Conservation (phyloP, 2,797 vertebrate species). For the Coluber constrictor region DNA sequence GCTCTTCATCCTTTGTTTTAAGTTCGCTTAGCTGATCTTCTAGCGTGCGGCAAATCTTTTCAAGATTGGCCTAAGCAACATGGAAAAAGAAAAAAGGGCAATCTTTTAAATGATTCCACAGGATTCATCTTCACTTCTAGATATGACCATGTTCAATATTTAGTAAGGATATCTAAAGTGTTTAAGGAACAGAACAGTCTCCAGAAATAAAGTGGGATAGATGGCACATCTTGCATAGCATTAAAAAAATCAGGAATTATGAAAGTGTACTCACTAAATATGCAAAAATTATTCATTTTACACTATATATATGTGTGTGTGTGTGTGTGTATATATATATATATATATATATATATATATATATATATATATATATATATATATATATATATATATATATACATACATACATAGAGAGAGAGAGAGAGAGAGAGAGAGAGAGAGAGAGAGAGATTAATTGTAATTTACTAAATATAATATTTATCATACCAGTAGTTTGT, state of each 20-base stretch:
- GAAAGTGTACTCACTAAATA: neutral
- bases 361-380: too few relatives aligned
- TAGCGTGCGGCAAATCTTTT: conserved; percentile 81
- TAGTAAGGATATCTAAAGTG: neutral
- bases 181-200: neutral
- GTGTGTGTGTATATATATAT: too few relatives aligned
- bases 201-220: neutral
- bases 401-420: too few relatives aligned
- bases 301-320: too few relatives aligned
- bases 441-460: too few relatives aligned
- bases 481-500: neutral
- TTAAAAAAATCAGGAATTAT: neutral
- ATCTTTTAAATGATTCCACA: neutral
- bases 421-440: too few relatives aligned
- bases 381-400: too few relatives aligned
- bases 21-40: conserved; percentile 86
- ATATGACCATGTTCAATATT: neutral
- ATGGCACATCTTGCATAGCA: neutral
- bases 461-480: neutral
- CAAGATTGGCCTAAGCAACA: conserved; percentile 77
- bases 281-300: neutral
- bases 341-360: too few relatives aligned
- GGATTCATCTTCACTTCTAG: neutral
- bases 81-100: neutral
- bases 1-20: conserved; percentile 83